Conservation (phyloP, 2,113 vertebrate genomes). For the Donacobius atricapilla region DNA sequence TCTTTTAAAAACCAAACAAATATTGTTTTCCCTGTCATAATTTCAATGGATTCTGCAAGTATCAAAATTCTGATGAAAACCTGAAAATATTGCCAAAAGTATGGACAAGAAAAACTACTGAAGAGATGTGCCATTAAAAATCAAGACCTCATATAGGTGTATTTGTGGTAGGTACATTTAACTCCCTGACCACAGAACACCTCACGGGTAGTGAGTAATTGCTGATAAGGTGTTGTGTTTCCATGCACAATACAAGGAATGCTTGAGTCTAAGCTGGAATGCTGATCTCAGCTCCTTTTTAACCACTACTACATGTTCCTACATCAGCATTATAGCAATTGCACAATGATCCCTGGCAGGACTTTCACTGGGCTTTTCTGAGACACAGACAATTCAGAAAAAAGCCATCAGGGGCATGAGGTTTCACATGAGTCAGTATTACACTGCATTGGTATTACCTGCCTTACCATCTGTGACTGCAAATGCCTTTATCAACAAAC, state of each 20-base stretch:
- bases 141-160: not conserved
- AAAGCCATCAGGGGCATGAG: not conserved
- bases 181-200: not conserved
- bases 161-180: not conserved
- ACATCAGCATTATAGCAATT: not conserved
- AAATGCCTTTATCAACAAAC: not conserved
- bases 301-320: not conserved
- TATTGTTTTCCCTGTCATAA: not conserved
- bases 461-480: not conserved
- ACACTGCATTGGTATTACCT: not conserved
- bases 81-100: not conserved
- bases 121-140: not conserved
- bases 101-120: not conserved
- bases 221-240: not conserved
- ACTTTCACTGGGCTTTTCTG: not conserved
- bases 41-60: not conserved
- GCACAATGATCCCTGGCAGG: not conserved
- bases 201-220: not conserved
- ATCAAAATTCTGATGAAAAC: not conserved
- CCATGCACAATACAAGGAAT: not conserved
- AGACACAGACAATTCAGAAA: not conserved
- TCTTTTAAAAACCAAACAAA: not conserved
- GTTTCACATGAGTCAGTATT: not conserved
- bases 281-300: not conserved
- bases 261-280: not conserved